Evolutionary conservation across 2,888 invertebrate species (phyloP).

Genomic region (Dynastes grantii): DNA sequence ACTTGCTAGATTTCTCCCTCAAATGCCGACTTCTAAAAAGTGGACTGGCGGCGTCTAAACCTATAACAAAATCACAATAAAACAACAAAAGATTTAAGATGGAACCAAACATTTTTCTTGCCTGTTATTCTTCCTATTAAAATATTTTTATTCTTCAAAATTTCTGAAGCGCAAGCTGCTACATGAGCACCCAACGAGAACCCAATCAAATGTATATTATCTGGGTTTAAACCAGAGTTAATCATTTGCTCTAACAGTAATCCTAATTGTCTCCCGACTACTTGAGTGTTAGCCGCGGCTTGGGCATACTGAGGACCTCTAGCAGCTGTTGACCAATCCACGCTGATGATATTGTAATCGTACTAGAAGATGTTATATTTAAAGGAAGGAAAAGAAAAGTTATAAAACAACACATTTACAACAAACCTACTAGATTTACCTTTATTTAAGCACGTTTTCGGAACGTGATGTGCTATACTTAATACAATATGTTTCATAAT

Average conservation of each 20-base stretch:
- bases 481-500: not conserved
- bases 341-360: conserved; percentile 72
- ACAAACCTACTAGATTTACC: no score
- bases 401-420: no score
- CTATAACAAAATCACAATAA: conserved; percentile 68
- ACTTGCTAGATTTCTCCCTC: conserved; percentile 72
- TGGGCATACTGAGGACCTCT: conserved; percentile 73
- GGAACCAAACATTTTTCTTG: conserved; percentile 41
- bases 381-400: no score
- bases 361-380: conserved; percentile 66
- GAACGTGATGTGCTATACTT: no score
- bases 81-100: not conserved
- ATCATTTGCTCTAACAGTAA: conserved; percentile 72
- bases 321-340: conserved; percentile 76
- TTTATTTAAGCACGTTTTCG: no score
- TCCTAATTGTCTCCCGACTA: conserved; percentile 75
- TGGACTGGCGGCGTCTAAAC: conserved; percentile 89
- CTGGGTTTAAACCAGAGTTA: conserved; percentile 69
- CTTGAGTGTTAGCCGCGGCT: conserved; percentile 76
- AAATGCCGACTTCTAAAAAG: conserved; percentile 77
- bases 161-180: conserved; percentile 75
- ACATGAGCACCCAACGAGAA: conserved; percentile 78
- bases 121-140: conserved; percentile 76
- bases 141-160: conserved; percentile 70
- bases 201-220: conserved; percentile 73